Conservation (phyloP, 2,888 invertebrate genomes). For the Embidobia sp. region DNA sequence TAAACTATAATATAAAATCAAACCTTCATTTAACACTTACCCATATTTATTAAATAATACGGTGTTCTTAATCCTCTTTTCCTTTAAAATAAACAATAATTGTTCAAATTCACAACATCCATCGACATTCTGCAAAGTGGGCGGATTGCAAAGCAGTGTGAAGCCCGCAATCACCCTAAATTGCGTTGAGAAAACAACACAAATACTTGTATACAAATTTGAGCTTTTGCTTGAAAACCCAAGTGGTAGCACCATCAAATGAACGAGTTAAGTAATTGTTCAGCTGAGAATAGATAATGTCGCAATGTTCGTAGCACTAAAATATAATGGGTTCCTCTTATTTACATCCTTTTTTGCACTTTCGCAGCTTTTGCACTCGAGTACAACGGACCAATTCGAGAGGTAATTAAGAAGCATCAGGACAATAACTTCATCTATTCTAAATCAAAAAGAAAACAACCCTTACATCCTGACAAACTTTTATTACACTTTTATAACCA, state of each 20-base stretch:
- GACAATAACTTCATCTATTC: not conserved
- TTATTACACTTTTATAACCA: slow-evolving; percentile 6
- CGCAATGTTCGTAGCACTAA: slow-evolving; percentile 15
- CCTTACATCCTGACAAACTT: not conserved
- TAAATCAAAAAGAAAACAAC: not conserved
- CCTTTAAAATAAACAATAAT: too few species aligned
- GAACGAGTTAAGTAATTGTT: slow-evolving; percentile 8
- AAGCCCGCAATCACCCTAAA: too few species aligned
- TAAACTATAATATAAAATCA: too few species aligned
- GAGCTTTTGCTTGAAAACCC: not conserved
- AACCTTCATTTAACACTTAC: slow-evolving; percentile 4
- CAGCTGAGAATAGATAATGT: slow-evolving; percentile 13
- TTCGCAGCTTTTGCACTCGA: too few species aligned
- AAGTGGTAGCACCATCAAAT: not conserved
- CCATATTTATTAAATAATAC: slow-evolving; percentile 41
- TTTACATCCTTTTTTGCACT: not conserved
- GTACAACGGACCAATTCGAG: not conserved
- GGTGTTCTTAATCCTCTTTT: not conserved
- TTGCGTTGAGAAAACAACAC: too few species aligned
- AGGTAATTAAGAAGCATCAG: not conserved
- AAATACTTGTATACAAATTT: not conserved
- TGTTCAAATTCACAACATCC: not conserved
- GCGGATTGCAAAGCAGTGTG: too few species aligned
- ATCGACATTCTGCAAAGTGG: not conserved
- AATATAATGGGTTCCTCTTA: slow-evolving; percentile 2